phyloP scores from a whole-genome alignment of 2,113 vertebrate genomes.

The Pachyramphus minor region DNA sequence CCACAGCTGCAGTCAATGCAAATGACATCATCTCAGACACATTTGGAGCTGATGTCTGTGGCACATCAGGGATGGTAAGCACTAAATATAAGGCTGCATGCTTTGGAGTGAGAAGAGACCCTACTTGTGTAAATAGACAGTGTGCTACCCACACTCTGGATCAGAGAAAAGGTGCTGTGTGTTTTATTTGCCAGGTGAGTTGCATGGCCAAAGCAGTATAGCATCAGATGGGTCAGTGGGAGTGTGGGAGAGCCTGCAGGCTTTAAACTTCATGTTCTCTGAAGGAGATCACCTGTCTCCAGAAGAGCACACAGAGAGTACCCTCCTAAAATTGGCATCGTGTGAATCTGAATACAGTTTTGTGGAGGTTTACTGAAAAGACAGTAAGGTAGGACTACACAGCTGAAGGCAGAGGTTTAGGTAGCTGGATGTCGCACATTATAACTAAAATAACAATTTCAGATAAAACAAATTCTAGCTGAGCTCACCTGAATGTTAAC shows the following conservation, averaged over 20 bases:
- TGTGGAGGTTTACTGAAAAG: background rate
- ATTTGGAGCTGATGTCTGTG: background rate
- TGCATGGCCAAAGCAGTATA: background rate
- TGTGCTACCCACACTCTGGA: background rate
- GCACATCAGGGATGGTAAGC: background rate
- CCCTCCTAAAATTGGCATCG: background rate
- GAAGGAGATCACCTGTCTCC: background rate
- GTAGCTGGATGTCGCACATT: background rate
- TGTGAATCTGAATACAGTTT: background rate
- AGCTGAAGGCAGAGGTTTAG: background rate
- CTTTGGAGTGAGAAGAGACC: background rate
- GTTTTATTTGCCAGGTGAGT: background rate
- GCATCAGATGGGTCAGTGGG: background rate
- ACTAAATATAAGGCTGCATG: fast-evolving
- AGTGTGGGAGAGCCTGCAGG: background rate
- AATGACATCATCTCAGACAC: background rate
- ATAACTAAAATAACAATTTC: background rate
- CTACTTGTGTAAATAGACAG: fast-evolving
- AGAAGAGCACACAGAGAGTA: background rate
- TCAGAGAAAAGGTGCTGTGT: background rate
- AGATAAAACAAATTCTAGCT: background rate
- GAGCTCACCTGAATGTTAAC: background rate
- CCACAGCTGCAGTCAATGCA: background rate
- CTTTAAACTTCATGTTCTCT: background rate
- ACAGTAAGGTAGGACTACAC: background rate